Evolutionary conservation across 2,113 vertebrate species (phyloP).

Genomic region (Platichthys flesus): DNA sequence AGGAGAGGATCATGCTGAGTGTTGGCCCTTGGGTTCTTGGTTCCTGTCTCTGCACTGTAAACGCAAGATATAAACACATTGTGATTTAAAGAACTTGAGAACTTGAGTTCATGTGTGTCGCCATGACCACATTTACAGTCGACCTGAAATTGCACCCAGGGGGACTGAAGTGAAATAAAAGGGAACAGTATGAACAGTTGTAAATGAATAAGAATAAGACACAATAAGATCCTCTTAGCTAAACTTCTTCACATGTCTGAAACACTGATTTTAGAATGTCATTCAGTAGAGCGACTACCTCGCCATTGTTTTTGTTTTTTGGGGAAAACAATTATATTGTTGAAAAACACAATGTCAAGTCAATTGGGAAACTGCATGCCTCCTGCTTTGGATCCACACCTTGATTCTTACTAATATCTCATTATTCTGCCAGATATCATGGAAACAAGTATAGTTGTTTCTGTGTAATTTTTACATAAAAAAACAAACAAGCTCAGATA

Average conservation of each 20-base stretch:
- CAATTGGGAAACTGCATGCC: no score
- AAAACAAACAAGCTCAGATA: no score
- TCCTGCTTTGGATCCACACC: no score
- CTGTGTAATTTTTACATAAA: no score
- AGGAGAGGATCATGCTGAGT: not conserved
- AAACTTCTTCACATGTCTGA: not conserved
- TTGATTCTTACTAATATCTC: no score
- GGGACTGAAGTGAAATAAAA: not conserved
- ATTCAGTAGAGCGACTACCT: no score
- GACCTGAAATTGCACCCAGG: not conserved
- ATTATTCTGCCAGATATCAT: no score
- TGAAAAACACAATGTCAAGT: no score
- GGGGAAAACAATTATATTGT: no score
- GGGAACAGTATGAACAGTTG: not conserved
- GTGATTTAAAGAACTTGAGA: conserved; percentile 8
- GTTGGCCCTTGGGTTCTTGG: not conserved
- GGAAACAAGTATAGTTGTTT: no score
- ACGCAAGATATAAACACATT: conserved; percentile 1
- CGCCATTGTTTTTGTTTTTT: no score
- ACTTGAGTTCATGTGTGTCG: not conserved
- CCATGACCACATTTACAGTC: not conserved
- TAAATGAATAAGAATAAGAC: not conserved
- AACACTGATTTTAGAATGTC: not conserved
- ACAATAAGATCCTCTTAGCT: not conserved
- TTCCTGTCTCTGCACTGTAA: not conserved